Percentiles rank a stretch among this genome's conserved stretches.
These are phyloP conservation scores for Laupala kohalensis DNA, from an alignment of 1,140 invertebrate species.

Conservation along the genomic window DNA sequence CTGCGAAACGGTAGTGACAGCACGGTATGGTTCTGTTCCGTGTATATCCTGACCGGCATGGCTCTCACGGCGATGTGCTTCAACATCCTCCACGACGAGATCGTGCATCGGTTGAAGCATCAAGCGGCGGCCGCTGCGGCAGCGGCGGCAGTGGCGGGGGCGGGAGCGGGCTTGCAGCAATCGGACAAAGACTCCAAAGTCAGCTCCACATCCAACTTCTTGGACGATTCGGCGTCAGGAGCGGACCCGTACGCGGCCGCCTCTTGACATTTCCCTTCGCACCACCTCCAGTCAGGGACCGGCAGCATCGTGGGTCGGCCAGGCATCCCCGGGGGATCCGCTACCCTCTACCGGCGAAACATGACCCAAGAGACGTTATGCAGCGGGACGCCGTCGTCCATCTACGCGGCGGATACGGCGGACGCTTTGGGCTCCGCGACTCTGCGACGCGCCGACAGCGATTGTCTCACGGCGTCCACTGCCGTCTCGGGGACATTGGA, in stretches of 20 bases:
- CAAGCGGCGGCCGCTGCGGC: constrained; percentile 29
- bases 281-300: constrained; percentile 19
- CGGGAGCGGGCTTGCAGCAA: constrained; percentile 2
- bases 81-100: constrained; percentile 91
- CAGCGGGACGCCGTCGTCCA: constrained; percentile 42
- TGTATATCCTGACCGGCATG: constrained; percentile 91
- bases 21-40: constrained; percentile 79
- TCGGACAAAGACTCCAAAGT: constrained; percentile 2
- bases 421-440: constrained; percentile 19
- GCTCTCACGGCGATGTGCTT: constrained; percentile 97
- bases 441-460: constrained; percentile 25
- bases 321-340: too few relatives aligned
- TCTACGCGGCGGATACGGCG: constrained; percentile 24
- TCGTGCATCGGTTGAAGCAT: constrained; percentile 62
- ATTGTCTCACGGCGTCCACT: constrained; percentile 32
- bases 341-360: constrained; percentile 37
- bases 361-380: constrained; percentile 48
- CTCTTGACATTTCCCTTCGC: constrained; percentile 50
- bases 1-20: constrained; percentile 24
- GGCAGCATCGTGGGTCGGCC: not conserved
- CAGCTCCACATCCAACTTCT: constrained; percentile 1
- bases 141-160: constrained; percentile 31
- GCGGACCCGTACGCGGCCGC: constrained; percentile 40
- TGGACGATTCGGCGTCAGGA: constrained; percentile 36
- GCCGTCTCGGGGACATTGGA: constrained; percentile 32